Evolutionary conservation across 1,140 invertebrate genomes (phyloP), one percentile per base, ranked within the genome.

Genomic region (Metopolophium dirhodum): DNA sequence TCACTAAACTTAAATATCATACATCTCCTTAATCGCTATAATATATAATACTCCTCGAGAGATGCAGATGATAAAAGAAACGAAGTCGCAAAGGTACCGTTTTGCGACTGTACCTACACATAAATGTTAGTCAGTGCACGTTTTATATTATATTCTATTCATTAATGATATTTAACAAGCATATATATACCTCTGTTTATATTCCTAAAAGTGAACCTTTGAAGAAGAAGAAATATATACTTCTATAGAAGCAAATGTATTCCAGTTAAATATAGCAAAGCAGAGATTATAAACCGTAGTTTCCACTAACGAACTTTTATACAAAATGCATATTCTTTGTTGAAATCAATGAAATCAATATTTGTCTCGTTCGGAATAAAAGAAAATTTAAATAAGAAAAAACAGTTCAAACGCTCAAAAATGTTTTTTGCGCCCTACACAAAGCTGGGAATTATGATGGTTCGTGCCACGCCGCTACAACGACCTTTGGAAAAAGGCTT

Each of bases 301-400:
- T 77, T 77, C 1, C 61, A 18, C 18, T n/a, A 77, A 77, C 61
- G 30, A 77, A n/a, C 61, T 77, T 77, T 77, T 77, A 20, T 77
- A 18, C 61, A 35, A 77, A 77, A 77, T n/a, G 61, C 18, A 30
- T 30, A 77, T 35, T 35, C 30, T 77, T 35, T 77, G 61, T 77
- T 18, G n/a, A n/a, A 77, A 77, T 77, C 61, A 77, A 77, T 77
- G 61, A 77, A 77, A n/a, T 77, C 30, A 77, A 77, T 77, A 77
- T 77, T 77, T 77, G n/a, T n/a, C 14, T n/a, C 30, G 61, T 77
- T 54, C 7, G 7, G 20, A 54, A 54, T 23, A 54, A 54, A 77
- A 68, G 30, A 68, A 68, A 18, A 51, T 1, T 22, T 23, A 54
- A 23, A 30, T 14, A n/a, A 14, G 11, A 30, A 57, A 68, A 68